Conservation (phyloP, 2,113 vertebrate species). For the Cephalopterus ornatus region DNA sequence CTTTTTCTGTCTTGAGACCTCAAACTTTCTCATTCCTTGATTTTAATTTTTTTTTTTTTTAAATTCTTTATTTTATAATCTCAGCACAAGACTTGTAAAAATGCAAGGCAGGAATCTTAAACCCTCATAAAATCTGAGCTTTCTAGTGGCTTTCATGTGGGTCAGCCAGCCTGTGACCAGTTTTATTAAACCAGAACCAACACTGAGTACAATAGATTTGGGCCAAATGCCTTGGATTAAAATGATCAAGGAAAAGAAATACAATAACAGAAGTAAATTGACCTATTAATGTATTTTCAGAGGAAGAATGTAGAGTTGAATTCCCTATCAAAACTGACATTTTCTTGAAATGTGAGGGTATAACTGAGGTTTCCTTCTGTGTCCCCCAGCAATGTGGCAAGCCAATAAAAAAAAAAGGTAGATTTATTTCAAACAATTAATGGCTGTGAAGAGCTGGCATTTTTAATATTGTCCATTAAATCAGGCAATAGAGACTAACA, state of each 20-base stretch:
- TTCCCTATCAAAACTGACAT: background rate
- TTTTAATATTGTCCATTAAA: background rate
- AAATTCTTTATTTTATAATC: background rate
- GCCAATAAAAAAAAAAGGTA: background rate
- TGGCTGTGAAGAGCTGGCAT: background rate
- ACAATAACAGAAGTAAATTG: slow-evolving; percentile 11
- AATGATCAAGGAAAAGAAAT: background rate
- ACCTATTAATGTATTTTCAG: background rate
- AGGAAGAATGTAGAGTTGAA: background rate
- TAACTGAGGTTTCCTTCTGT: background rate
- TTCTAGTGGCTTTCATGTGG: background rate
- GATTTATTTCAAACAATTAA: slow-evolving; percentile 17
- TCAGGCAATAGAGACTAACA: background rate
- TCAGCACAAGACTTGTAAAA: background rate
- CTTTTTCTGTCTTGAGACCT: background rate
- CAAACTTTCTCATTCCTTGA: background rate
- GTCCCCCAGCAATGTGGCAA: background rate
- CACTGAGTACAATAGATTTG: background rate
- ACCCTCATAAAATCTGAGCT: background rate
- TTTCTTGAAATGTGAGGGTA: background rate
- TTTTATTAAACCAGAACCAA: background rate
- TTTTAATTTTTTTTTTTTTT: background rate
- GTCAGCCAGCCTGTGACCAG: background rate
- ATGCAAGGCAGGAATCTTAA: background rate
- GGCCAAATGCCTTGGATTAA: background rate